phyloP scores from a whole-genome alignment of 2,888 invertebrate genomes.

The Amphipyra tragopoginis region DNA sequence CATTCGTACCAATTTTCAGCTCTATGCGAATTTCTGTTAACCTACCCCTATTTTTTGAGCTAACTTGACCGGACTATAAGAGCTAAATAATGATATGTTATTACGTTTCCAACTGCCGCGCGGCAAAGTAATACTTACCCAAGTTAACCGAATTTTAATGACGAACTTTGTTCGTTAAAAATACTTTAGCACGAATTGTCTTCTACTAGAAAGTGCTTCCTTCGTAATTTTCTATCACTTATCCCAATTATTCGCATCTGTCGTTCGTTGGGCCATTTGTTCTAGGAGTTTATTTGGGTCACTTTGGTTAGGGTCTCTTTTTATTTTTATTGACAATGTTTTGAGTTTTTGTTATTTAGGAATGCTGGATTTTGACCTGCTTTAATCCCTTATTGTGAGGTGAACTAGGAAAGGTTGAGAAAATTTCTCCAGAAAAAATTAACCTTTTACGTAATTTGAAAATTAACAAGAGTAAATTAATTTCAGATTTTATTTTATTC shows the following conservation, averaged over 20 bases:
- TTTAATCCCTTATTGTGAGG: no score
- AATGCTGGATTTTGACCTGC: neutral
- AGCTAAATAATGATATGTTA: conserved; percentile 75
- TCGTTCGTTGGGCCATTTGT: conserved; percentile 40
- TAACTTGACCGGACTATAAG: no score
- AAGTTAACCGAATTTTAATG: conserved; percentile 74
- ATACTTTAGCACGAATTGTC: conserved; percentile 41
- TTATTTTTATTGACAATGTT: conserved; percentile 9
- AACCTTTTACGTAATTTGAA: no score
- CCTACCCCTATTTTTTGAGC: no score
- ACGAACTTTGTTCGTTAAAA: conserved; percentile 51
- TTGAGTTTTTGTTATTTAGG: neutral
- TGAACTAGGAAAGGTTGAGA: no score
- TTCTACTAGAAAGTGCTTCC: conserved; percentile 39
- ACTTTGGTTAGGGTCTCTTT: conserved; percentile 28
- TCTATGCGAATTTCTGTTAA: no score
- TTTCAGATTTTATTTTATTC: no score
- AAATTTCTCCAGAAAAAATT: no score
- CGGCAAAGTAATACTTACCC: conserved; percentile 64
- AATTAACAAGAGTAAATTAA: no score
- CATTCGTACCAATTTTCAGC: no score
- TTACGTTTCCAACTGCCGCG: conserved; percentile 71
- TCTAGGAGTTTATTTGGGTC: conserved; percentile 33
- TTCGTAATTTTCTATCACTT: conserved; percentile 57
- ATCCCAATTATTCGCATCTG: conserved; percentile 61